Evolutionary conservation across 2,888 invertebrate genomes (phyloP), one percentile per base, ranked within the genome.

Genomic region (Lithophane semibrunnea): DNA sequence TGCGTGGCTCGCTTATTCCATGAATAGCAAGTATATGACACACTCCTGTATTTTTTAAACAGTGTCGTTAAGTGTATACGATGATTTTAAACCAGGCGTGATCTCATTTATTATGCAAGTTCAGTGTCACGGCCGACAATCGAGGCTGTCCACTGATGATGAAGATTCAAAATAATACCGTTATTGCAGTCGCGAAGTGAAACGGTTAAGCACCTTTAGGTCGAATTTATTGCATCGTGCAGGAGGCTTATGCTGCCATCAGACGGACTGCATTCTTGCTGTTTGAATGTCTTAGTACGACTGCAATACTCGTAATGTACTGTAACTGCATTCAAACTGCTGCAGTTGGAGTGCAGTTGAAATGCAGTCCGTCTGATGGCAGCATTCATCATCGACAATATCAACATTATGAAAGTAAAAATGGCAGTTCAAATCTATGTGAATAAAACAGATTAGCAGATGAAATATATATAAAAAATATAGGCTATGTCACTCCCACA

Each of bases 51-150:
- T 88, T 88, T 81, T 86, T 80, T 73, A 84, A 68, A 52, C 60
- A n/a, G 60, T 71, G 67, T 77, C 75, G 58, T 69, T 72, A 64
- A 67, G 44, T 70, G 52, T 73, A 71, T 13, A 61, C 69, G 73
- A 58, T 73, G 72, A 86, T 84, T 79, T 83, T 71, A 75, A 87
- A 74, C 77, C 75, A 79, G 76, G 79, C 83, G 73, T 90, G 91
- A 90, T 86, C 86, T 88, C 87, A 88, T 89, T 90, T 85, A 84
- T 83, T 86, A 83, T 83, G 78, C 75, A 88, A 90, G 88, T 91
- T 91, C 91, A 91, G 73, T 90, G 88, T 87, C 89, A 89, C 68
- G 89, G 91, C 72, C 87, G 77, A n/a, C 70, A 47, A 70, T 69
- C 52, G 71, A 85, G 76, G 78, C 75, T 75, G 73, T 77, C 58